These are phyloP conservation scores for Halesus radiatus DNA, from an alignment of 1,140 invertebrate genomes.

Conservation along the genomic window DNA sequence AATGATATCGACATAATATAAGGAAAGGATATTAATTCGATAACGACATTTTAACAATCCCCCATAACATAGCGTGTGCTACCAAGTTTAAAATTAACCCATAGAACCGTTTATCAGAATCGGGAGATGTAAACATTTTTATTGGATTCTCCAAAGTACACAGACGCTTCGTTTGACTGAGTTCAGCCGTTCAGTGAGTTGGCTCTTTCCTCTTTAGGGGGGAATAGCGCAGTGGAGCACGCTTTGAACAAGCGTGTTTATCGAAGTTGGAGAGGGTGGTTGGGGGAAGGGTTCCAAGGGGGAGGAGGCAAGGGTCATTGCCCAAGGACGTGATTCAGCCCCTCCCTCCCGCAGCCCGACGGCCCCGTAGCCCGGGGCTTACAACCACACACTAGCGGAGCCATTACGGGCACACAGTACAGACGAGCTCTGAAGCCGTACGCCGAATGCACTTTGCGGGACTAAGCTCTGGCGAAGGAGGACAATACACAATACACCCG, in stretches of 20 bases:
- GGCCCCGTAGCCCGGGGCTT: neutral
- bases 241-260: neutral
- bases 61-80: too few relatives aligned
- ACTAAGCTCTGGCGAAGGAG: conserved; percentile 11
- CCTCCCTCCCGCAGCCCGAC: neutral
- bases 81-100: neutral
- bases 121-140: conserved; percentile 8
- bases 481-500: neutral
- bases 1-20: too few relatives aligned
- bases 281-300: neutral
- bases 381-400: neutral
- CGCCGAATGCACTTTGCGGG: conserved; percentile 30
- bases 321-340: conserved; percentile 32
- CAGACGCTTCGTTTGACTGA: neutral
- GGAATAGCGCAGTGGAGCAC: neutral
- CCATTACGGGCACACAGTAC: neutral
- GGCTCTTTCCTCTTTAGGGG: neutral
- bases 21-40: too few relatives aligned
- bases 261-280: neutral
- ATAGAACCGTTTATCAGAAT: neutral
- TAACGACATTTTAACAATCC: too few relatives aligned
- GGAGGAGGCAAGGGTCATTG: conserved; percentile 23
- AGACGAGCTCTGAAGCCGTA: neutral
- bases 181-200: neutral
- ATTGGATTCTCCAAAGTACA: conserved; percentile 7